Conservation (phyloP, 2,113 vertebrate genomes). For the Salvelinus sp. region DNA sequence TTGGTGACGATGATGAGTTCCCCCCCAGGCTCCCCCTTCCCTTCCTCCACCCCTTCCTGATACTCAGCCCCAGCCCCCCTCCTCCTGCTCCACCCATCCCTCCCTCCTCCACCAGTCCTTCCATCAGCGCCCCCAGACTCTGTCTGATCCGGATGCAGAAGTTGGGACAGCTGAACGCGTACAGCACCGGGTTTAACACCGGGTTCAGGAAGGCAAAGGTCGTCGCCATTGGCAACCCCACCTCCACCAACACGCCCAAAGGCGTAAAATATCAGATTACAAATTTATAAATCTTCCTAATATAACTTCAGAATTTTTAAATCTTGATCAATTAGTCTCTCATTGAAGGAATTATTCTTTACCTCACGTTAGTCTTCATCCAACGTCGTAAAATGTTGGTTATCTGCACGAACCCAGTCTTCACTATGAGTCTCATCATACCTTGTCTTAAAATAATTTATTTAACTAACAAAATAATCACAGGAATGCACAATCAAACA, state of each 20-base stretch:
- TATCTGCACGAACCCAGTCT: too few relatives aligned
- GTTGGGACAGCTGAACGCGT: slow-evolving; percentile 89
- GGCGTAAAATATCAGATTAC: too few relatives aligned
- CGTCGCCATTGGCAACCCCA: slow-evolving; percentile 69
- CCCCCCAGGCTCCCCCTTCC: background rate
- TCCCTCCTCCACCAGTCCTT: slow-evolving; percentile 71
- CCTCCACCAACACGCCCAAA: slow-evolving; percentile 43
- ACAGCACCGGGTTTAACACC: slow-evolving; percentile 87
- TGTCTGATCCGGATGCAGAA: slow-evolving; percentile 75
- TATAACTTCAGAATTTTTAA: too few relatives aligned
- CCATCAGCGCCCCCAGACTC: slow-evolving; percentile 66
- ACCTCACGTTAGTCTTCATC: too few relatives aligned
- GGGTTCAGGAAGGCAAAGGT: slow-evolving; percentile 82
- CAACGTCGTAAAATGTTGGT: too few relatives aligned
- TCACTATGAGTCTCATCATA: too few relatives aligned
- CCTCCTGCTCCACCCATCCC: background rate
- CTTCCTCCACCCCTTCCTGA: background rate
- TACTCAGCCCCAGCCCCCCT: background rate
- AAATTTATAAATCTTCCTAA: too few relatives aligned
- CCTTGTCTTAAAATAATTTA: too few relatives aligned
- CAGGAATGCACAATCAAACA: too few relatives aligned
- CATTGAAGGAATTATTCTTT: too few relatives aligned
- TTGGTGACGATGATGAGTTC: background rate
- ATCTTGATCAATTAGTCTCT: too few relatives aligned
- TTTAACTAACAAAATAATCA: too few relatives aligned